phyloP scores from a whole-genome alignment of 2,113 vertebrate species.

The Brachionichthys hirsutus region DNA sequence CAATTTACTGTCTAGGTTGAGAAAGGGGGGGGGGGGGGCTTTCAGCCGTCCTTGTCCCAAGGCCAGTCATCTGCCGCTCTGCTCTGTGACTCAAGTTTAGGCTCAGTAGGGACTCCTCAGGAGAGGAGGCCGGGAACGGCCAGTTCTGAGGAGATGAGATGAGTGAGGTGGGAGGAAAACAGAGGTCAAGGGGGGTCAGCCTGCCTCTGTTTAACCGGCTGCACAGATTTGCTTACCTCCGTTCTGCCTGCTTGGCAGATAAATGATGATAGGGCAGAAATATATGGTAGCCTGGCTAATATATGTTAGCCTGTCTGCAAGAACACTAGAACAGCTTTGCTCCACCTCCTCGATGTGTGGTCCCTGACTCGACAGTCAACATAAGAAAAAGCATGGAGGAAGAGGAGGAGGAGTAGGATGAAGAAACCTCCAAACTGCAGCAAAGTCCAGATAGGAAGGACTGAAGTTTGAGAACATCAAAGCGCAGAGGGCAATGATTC shows the following conservation, averaged over 20 bases:
- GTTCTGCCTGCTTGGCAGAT: slow-evolving; percentile 40
- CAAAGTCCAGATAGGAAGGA: slow-evolving; percentile 23
- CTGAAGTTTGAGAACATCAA: slow-evolving; percentile 11
- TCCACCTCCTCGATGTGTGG: slow-evolving; percentile 63
- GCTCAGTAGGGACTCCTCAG: slow-evolving; percentile 41
- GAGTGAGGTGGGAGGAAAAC: slow-evolving; percentile 49
- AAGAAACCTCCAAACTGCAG: slow-evolving; percentile 33
- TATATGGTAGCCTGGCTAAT: slow-evolving; percentile 46
- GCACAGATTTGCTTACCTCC: slow-evolving; percentile 32
- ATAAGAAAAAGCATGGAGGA: slow-evolving; percentile 26
- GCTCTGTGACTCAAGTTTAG: slow-evolving; percentile 49
- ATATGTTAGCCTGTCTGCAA: slow-evolving; percentile 49
- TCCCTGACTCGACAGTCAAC: slow-evolving; percentile 51
- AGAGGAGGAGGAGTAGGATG: slow-evolving; percentile 9
- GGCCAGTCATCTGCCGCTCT: slow-evolving; percentile 57
- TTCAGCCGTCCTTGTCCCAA: slow-evolving; percentile 61
- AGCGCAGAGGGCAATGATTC: slow-evolving; percentile 2
- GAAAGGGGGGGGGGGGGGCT: slow-evolving; percentile 42
- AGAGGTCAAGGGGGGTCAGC: slow-evolving; percentile 24
- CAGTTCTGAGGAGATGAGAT: slow-evolving; percentile 37
- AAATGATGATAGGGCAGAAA: slow-evolving; percentile 54
- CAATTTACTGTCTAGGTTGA: too few species aligned
- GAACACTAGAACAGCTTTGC: slow-evolving; percentile 36
- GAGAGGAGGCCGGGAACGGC: slow-evolving; percentile 16
- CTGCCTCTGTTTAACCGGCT: slow-evolving; percentile 31